These are phyloP conservation scores for Pseudanteris insignis DNA, from an alignment of 2,888 invertebrate genomes.

Conservation along the genomic window DNA sequence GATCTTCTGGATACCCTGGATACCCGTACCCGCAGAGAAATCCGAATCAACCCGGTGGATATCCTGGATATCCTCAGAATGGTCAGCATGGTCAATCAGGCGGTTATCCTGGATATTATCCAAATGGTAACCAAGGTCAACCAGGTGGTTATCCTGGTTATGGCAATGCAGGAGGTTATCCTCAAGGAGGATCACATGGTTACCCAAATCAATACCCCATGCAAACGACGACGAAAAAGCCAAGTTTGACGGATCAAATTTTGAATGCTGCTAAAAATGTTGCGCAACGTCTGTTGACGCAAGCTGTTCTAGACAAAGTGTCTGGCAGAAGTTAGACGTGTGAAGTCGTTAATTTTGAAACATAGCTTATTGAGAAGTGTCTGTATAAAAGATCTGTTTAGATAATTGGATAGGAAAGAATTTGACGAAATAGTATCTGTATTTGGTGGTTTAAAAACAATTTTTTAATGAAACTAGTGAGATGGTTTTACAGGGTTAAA, in stretches of 20 bases:
- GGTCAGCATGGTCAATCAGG: constrained; percentile 32
- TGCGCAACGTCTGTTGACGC: constrained; percentile 54
- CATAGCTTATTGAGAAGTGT: too few relatives aligned
- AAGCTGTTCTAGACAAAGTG: constrained; percentile 58
- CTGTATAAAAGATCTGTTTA: too few relatives aligned
- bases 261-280: constrained; percentile 54
- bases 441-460: too few relatives aligned
- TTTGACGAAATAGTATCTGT: not conserved
- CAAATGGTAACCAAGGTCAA: constrained; percentile 1
- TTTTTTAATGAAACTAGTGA: too few relatives aligned
- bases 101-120: constrained; percentile 38
- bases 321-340: constrained; percentile 41
- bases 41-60: constrained; percentile 17
- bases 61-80: constrained; percentile 14
- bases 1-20: constrained; percentile 36
- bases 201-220: constrained; percentile 31
- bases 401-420: not conserved
- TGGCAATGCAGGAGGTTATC: constrained; percentile 19
- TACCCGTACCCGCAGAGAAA: constrained; percentile 24
- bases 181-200: constrained; percentile 29
- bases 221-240: constrained; percentile 51
- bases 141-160: constrained; percentile 17
- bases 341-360: not conserved
- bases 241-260: constrained; percentile 54
- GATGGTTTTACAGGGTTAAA: too few relatives aligned